Evolutionary conservation across 2,888 invertebrate genomes (phyloP).

Genomic region (Lasioglossum leucozonium): DNA sequence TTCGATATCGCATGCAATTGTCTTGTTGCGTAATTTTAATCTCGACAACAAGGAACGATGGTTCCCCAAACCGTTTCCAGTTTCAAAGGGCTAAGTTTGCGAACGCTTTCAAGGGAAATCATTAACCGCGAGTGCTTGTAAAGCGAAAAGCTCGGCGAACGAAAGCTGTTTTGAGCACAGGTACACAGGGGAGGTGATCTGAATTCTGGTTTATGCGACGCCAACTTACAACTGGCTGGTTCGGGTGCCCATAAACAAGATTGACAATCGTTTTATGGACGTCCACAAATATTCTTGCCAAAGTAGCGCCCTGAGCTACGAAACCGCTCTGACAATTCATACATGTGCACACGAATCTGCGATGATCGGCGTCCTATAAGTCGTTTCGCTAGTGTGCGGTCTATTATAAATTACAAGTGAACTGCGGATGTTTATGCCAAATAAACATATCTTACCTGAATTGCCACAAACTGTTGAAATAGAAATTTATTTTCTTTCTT

Average conservation of each 20-base stretch:
- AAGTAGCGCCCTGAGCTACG: not conserved
- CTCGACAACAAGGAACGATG: not conserved
- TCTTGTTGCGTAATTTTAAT: not conserved
- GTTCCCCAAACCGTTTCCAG: not conserved
- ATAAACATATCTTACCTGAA: too few relatives aligned
- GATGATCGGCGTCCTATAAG: not conserved
- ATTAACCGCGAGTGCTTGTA: not conserved
- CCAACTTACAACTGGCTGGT: not conserved
- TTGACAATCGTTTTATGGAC: conserved; percentile 5
- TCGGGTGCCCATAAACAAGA: conserved; percentile 6
- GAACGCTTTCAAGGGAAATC: not conserved
- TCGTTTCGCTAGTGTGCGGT: not conserved
- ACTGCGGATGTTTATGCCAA: too few relatives aligned
- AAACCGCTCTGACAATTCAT: not conserved
- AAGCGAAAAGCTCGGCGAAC: not conserved
- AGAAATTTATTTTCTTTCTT: too few relatives aligned
- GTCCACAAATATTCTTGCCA: not conserved
- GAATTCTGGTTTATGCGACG: not conserved
- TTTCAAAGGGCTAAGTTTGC: not conserved
- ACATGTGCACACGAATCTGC: not conserved
- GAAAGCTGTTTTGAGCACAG: not conserved
- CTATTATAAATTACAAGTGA: not conserved
- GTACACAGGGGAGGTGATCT: not conserved
- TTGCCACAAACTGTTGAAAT: too few relatives aligned
- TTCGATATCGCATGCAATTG: not conserved